Base-by-base conservation (phyloP, 2,113 vertebrate species). In the Motacilla alba region DNA sequence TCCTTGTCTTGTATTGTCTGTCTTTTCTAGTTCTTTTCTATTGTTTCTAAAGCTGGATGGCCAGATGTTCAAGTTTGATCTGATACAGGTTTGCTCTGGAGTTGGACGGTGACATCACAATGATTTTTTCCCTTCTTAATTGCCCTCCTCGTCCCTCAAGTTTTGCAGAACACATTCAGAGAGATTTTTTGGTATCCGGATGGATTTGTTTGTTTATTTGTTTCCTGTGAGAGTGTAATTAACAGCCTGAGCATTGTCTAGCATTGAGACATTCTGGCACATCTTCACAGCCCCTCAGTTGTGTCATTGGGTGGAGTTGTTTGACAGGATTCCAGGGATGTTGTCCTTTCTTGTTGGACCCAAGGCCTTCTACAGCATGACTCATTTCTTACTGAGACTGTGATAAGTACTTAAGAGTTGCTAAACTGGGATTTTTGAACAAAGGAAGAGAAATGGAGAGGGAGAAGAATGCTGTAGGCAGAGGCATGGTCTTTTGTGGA, bases 61-160 rank as follows among this genome's bases (percentile, higher is more conserved):
- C 7, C 74, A 79, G 56, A 24, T 19, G 4, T 37, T 86, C 60
- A 22, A 7, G 5, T 69, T 26, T 76, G 9, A 15, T 77, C 2
- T 1, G 23, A 46, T 14, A 4, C 1, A 46, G 28, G 11, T 66
- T 92, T 75, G 19, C 66, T 88, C 64, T 55, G 24, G 47, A 59
- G 30, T 35, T 49, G 60, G 39, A n/a, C 4, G 5, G 22, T 78
- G 66, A 53, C 17, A 28, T 66, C 12, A 4, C 2, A 2, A 35
- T 43, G 7, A 55, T 43, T 59, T 63, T 7, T 76, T 80, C 20
- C 22, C 46, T 72, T 83, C 17, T 44, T 50, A 33, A 37, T 39
- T 46, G 4, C 14, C 14, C 19, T 7, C 35, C 24, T 10, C 0
- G 0, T 28, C 22, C 11, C 33, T 44, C 14, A 46, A 21, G 22